phyloP scores from a whole-genome alignment of 2,797 vertebrate species.

The Enteromius mattozi region DNA sequence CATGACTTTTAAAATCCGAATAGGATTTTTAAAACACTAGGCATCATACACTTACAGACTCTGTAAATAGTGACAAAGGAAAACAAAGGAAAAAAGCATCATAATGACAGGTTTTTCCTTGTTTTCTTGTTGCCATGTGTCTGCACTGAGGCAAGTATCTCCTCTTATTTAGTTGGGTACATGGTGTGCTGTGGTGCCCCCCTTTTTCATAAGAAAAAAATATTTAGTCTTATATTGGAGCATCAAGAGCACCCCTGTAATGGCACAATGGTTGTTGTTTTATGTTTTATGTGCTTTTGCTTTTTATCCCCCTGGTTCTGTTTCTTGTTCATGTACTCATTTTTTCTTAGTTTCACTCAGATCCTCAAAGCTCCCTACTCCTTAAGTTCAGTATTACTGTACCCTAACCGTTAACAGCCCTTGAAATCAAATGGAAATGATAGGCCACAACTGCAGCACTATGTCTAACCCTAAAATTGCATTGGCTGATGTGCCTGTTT shows the following conservation, averaged over 20 bases:
- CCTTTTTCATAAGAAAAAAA: not conserved
- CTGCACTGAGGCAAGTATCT: not conserved
- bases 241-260: not conserved
- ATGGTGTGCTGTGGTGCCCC: not conserved
- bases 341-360: not conserved
- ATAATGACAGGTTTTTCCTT: not conserved
- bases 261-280: not conserved
- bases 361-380: not conserved
- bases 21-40: no score
- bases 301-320: not conserved
- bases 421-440: slow-evolving; percentile 1
- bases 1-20: no score
- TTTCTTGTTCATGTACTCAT: not conserved
- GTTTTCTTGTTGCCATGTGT: not conserved
- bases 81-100: no score
- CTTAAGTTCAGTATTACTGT: not conserved
- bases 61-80: no score
- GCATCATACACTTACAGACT: no score
- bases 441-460: not conserved
- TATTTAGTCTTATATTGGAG: not conserved
- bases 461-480: not conserved
- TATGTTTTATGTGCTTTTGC: not conserved
- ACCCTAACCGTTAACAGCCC: not conserved
- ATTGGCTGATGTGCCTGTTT: not conserved
- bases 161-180: not conserved